Evolutionary conservation across 1,140 invertebrate genomes (phyloP), one percentile per base, ranked within the genome.

Genomic region (Brachionus sp.): DNA sequence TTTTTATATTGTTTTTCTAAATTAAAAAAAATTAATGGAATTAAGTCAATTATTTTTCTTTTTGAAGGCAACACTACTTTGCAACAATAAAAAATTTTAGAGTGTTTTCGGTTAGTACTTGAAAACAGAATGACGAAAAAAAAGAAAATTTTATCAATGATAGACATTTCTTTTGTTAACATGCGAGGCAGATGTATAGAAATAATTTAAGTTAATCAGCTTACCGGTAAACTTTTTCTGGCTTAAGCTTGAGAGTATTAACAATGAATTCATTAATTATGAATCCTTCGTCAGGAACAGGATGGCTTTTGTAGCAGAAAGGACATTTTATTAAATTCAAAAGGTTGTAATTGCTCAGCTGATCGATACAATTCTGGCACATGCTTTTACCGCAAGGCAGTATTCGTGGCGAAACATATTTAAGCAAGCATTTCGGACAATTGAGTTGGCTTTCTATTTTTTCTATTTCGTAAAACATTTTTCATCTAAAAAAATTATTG

Each of bases 281-380:
- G 19, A 75, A 75, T 23, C 70, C 70, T 50, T 75, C 70, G 25
- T 75, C 70, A 12, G 70, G 70, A 23, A 75, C 70, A 3, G 70
- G 16, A 5, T 75, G 70, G n/a, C 25, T 44, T 46, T 46, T 75
- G 25, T 25, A 75, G 25, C 70, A 75, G 1, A 75, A 25, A 6
- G 70, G 70, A 75, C 70, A 75, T 75, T 75, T 75, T 25, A 75
- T 75, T 25, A 75, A 44, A 75, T 75, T 75, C 23, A 75, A 12
- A 25, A 75, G 44, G 46, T 46, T 46, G 44, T 25, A 75, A 46
- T 44, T 46, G 70, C 70, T 25, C 5, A 75, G n/a, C 12, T 75
- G 39, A 29, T 75, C 70, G 25, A 75, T 25, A 46, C 70, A 75
- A 75, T 75, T 75, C 29, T 75, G 70, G 25, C 70, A 75, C 23